phyloP scores from a whole-genome alignment of 1,140 invertebrate species.

The Drosophila subpulchrella region DNA sequence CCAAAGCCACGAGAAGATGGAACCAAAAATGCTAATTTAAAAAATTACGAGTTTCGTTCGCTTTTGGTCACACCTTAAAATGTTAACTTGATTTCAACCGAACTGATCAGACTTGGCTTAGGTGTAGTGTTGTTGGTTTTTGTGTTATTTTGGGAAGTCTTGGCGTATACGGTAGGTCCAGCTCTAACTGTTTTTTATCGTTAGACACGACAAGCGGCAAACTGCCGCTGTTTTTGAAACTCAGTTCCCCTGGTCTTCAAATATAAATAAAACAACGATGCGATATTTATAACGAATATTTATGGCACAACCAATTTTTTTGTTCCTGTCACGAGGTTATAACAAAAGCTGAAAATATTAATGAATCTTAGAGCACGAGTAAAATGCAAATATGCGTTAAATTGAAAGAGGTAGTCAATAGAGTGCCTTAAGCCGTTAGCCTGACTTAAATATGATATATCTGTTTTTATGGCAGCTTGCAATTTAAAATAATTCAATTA shows the following conservation, averaged over 20 bases:
- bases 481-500: constrained; percentile 25
- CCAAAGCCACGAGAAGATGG: constrained; percentile 24
- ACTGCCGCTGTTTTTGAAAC: constrained; percentile 54
- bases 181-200: constrained; percentile 81
- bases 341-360: constrained; percentile 21
- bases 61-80: constrained; percentile 84
- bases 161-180: constrained; percentile 77
- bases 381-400: constrained; percentile 22
- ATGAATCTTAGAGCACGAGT: constrained; percentile 5
- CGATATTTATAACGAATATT: constrained; percentile 78
- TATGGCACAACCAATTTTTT: constrained; percentile 57
- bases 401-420: constrained; percentile 11
- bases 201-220: constrained; percentile 79
- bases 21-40: constrained; percentile 82
- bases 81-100: constrained; percentile 40
- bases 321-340: constrained; percentile 29
- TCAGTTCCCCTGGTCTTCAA: neutral
- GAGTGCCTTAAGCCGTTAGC: constrained; percentile 3
- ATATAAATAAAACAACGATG: constrained; percentile 28
- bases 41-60: constrained; percentile 84
- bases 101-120: constrained; percentile 29
- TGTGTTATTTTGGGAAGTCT: constrained; percentile 27
- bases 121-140: constrained; percentile 8
- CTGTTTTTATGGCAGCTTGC: constrained; percentile 1
- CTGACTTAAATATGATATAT: constrained; percentile 29